Evolutionary conservation across 2,113 vertebrate genomes (phyloP), one percentile per base, ranked within the genome.

Genomic region (Xenopus borealis): DNA sequence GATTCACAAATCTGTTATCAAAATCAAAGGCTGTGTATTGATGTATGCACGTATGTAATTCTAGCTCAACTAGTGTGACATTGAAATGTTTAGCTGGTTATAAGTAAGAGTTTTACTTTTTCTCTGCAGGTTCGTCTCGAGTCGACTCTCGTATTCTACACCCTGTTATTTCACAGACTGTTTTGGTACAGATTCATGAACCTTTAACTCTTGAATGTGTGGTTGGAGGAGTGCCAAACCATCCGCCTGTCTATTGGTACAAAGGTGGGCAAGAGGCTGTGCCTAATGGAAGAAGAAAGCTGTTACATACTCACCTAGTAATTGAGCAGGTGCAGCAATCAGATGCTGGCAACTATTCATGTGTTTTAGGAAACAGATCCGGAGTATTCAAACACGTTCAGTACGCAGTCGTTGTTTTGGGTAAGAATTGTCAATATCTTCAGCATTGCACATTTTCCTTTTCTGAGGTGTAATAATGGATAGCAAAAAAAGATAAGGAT

Each of bases 201-300:
- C 64, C 93, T 0, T 81, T 96, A 62, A 94, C 79, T 10, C 82
- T 99, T 80, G 97, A 99, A 81, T 99, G 97, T 16, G 82, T 94
- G 2, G 83, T 95, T 75, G 85, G 91, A 0, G 94, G 94, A 33
- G 55, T 74, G 3, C 57, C 73, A 2, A 83, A 88, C 0, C 11
- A 82, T 0, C 79, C 88, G 2, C 19, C 75, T 0, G 72, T 89
- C 30, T 85, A 0, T 66, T 99, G 97, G 97, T 71, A 90, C 1
- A 95, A 92, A 45, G 87, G 96, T 0, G 92, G 92, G 0, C 80
- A 59, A 17, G 88, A 91, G 0, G 80, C 70, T 1, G 58, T 77
- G 2, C 33, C n/a, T 0, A 83, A 75, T 6, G 74, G 90, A 23
- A 85, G 77, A 7, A 87, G 88, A 80, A 85, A 20, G 46, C 81